phyloP scores from a whole-genome alignment of 2,888 invertebrate species.

The Drosophila cognata region DNA sequence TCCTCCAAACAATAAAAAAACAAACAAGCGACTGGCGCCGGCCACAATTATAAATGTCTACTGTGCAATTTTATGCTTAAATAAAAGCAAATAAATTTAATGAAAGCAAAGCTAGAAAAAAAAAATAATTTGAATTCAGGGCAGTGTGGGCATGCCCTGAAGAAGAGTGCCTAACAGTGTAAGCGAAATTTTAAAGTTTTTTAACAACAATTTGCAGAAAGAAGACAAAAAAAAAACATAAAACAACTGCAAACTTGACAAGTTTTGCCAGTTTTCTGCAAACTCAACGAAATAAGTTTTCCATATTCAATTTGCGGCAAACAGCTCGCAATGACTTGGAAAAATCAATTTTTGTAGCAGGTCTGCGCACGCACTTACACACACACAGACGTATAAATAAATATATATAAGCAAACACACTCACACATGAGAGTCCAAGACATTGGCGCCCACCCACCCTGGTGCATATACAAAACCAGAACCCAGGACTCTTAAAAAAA shows the following conservation, averaged over 20 bases:
- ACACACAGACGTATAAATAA: slow-evolving; percentile 18
- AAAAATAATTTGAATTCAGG: slow-evolving; percentile 6
- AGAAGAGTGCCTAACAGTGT: slow-evolving; percentile 28
- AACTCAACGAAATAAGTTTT: slow-evolving; percentile 35
- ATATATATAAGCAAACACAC: slow-evolving; percentile 9
- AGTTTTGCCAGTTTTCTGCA: slow-evolving; percentile 39
- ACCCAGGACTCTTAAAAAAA: slow-evolving; percentile 33
- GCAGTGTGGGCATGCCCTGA: slow-evolving; percentile 32
- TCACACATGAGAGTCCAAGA: slow-evolving; percentile 25
- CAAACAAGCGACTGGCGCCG: slow-evolving; percentile 58
- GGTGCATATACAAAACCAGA: slow-evolving; percentile 43
- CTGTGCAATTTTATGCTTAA: slow-evolving; percentile 38
- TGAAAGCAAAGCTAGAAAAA: background rate
- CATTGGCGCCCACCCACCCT: slow-evolving; percentile 70
- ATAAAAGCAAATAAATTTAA: slow-evolving; percentile 13
- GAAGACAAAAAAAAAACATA: background rate
- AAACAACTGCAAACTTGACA: slow-evolving; percentile 6
- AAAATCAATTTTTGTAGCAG: slow-evolving; percentile 78
- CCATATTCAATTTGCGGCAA: slow-evolving; percentile 35
- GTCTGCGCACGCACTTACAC: slow-evolving; percentile 58
- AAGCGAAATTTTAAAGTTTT: slow-evolving; percentile 33
- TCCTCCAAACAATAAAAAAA: slow-evolving; percentile 28
- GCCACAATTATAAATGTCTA: slow-evolving; percentile 43
- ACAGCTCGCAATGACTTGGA: slow-evolving; percentile 61
- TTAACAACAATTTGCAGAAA: slow-evolving; percentile 12